Conservation (phyloP, 1,140 invertebrate genomes). For the Tetragonula clypearis region DNA sequence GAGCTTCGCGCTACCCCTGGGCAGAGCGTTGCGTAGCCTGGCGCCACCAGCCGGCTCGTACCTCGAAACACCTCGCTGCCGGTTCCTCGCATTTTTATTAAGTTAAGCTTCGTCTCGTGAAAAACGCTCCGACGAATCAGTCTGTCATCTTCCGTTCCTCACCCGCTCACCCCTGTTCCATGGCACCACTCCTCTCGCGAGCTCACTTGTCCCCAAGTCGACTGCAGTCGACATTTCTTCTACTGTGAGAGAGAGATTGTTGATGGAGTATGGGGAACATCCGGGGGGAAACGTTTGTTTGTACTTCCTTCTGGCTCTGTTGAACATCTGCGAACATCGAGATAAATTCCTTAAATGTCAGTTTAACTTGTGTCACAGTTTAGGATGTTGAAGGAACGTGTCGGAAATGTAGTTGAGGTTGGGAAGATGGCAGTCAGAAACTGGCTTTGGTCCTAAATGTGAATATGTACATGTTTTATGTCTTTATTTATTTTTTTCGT, state of each 20-base stretch:
- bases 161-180: no score
- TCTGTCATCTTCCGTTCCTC: not conserved
- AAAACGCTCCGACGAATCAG: conserved; percentile 2
- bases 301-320: not conserved
- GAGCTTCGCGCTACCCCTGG: conserved; percentile 62
- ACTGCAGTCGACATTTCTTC: not conserved
- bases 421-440: no score
- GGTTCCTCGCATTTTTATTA: conserved; percentile 55
- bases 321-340: not conserved
- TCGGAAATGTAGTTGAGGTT: not conserved
- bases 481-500: no score
- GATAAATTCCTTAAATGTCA: not conserved
- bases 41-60: conserved; percentile 62
- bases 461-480: no score
- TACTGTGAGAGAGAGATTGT: rapidly evolving
- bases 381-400: not conserved
- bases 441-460: no score
- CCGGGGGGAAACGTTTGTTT: not conserved
- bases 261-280: not conserved
- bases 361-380: not conserved
- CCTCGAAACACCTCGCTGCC: conserved; percentile 54
- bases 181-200: not conserved
- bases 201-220: not conserved
- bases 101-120: conserved; percentile 33
- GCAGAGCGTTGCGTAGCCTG: conserved; percentile 53